Evolutionary conservation across 2,113 vertebrate genomes (phyloP).

Genomic region (Hippocampus comes): DNA sequence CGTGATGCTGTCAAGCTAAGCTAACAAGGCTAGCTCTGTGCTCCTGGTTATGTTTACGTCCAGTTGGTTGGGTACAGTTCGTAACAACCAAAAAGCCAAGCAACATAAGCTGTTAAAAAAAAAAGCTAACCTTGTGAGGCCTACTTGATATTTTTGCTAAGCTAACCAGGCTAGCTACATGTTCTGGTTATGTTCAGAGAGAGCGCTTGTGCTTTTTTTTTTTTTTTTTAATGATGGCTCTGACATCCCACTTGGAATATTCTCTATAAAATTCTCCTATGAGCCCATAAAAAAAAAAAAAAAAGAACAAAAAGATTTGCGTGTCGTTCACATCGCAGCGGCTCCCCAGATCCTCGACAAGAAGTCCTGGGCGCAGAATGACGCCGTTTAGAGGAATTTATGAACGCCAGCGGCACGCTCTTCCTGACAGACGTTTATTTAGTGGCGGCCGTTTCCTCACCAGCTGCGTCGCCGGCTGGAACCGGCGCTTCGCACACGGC

Average conservation of each 20-base stretch:
- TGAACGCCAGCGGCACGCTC: background rate
- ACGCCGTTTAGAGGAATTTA: background rate
- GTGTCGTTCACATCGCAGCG: background rate
- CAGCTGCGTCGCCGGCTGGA: background rate
- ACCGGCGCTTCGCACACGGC: background rate
- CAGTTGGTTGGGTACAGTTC: too few relatives aligned
- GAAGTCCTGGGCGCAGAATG: background rate
- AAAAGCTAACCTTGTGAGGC: too few relatives aligned
- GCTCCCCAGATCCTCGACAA: background rate
- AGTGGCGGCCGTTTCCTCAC: background rate
- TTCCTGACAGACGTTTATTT: background rate
- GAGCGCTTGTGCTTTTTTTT: too few relatives aligned
- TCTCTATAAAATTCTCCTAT: background rate
- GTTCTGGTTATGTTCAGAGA: too few relatives aligned
- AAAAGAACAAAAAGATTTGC: background rate
- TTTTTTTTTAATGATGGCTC: too few relatives aligned
- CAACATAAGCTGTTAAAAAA: too few relatives aligned
- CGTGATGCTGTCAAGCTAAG: too few relatives aligned
- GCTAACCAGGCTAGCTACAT: too few relatives aligned
- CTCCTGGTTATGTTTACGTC: too few relatives aligned
- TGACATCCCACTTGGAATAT: background rate
- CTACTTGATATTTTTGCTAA: too few relatives aligned
- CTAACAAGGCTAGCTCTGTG: too few relatives aligned
- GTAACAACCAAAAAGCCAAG: too few relatives aligned
- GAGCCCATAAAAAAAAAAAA: background rate